Evolutionary conservation across 35 echinoderm and acorn worm species (phyloP).

Genomic region (Holothuria glaberrima): DNA sequence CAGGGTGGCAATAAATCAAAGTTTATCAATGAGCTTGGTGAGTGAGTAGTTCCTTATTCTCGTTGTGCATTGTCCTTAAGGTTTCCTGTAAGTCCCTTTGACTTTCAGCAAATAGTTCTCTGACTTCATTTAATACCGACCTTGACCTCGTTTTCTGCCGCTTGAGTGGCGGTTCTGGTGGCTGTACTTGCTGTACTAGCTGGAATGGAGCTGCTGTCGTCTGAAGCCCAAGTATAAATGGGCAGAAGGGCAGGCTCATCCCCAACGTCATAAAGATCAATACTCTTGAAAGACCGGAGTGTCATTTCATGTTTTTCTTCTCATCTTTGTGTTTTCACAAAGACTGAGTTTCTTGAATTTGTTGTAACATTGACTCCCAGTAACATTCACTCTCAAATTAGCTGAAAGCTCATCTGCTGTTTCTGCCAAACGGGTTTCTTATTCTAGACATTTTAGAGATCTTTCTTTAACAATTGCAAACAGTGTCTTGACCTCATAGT

Average conservation of each 20-base stretch:
- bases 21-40: too few species aligned
- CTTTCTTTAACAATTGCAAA: not conserved
- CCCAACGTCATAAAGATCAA: conserved; percentile 1
- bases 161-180: too few species aligned
- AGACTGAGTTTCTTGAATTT: conserved; percentile 1
- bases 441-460: not conserved
- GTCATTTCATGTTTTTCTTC: not conserved
- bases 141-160: not conserved
- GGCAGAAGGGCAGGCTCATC: conserved; percentile 3
- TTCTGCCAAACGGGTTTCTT: not conserved
- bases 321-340: not conserved
- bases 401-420: too few species aligned
- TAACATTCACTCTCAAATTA: too few species aligned
- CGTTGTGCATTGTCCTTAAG: too few species aligned
- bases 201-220: not conserved
- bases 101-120: not conserved
- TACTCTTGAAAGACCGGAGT: not conserved
- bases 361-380: too few species aligned
- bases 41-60: too few species aligned
- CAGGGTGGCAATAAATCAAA: not conserved
- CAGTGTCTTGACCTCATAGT: not conserved
- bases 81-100: too few species aligned
- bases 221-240: conserved; percentile 1
- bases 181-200: not conserved
- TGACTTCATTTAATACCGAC: not conserved